Base-by-base conservation (phyloP, 2,888 invertebrate genomes). In the Dorcus parallelipipedus region DNA sequence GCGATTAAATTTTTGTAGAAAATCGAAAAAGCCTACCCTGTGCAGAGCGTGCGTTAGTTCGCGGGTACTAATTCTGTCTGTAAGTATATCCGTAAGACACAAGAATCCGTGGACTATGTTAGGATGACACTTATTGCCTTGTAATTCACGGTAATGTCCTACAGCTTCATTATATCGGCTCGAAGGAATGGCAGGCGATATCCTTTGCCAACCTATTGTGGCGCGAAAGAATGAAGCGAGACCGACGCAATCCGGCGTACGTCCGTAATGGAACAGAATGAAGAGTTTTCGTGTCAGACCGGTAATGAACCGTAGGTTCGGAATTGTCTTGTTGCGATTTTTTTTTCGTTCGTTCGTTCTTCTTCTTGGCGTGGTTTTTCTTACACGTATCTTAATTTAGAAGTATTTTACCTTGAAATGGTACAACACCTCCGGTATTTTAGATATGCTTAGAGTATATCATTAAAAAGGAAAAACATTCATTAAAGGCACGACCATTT, bases 91-190 rank as follows among this genome's bases (percentile, higher is more conserved):
- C 59, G 58, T 57, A 59, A 63, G 61, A 61, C 64, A 63, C 62
- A 69, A 68, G 73, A 72, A 73, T 72, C 71, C 66, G 65, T 67
- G 63, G 67, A 66, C 71, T 71, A 71, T 74, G 74, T 73, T 68
- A 63, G 70, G 70, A 71, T 71, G 74, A 74, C 74, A 73, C 74
- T 74, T 74, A 75, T 74, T 68, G 72, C 70, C 71, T 66, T 74
- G 73, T 75, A 75, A 76, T 74, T 76, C 73, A 74, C 73, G 71
- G 71, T 74, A 75, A 75, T 74, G 74, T 74, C 67, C 66, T 72
- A 74, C 73, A 68, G 72, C 75, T 74, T 74, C 74, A 75, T 74
- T 75, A 72, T 70, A 67, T 68, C 64, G 67, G 67, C 66, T 68
- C 58, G 51, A 51, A 38, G 51, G 51, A 39, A 14, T 38, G 40